Base-by-base conservation (phyloP, 37 sponge, comb jelly and placozoan species). In the Aphrocallistes beatrix region DNA sequence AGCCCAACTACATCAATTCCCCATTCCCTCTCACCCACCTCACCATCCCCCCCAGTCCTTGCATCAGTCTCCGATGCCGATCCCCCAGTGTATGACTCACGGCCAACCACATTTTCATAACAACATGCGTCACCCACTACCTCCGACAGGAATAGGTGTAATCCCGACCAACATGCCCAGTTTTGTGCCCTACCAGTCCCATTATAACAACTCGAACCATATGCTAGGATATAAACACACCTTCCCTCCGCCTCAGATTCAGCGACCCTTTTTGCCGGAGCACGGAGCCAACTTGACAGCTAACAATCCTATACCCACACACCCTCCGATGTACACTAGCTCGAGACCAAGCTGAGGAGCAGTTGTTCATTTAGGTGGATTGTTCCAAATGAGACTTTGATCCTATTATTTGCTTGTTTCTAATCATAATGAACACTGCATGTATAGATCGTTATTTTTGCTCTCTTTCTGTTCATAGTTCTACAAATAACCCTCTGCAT, bases 391-490 rank as follows among this genome's bases (percentile, higher is more conserved):
- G 75, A 60, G 75, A 60, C 75, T 60, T 60, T 60, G 75, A 60
- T 60, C 75, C 8, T 60, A 16, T 60, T 60, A 30, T 60, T 60
- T 60, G 75, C 75, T 60, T 60, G 75, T 60, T 60, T 60, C 75
- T 60, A 60, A 60, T 60, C 75, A 60, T 60, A 60, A 60, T 60
- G 75, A 60, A 60, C 75, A 8, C 75, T 60, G 75, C 75, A 60
- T 60, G 75, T 60, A 60, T 60, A 60, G 75, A 60, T 60, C 75
- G 10, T 60, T 60, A 60, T 60, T 60, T 60, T 60, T n/a, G n/a
- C n/a, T n/a, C n/a, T 19, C 75, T 60, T 30, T 60, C 75, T 60
- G 75, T 60, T 60, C 75, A 60, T 60, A 60, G 75, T 60, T 60
- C 75, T 25, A 60, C 10, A 60, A 60, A 60, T n/a, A n/a, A n/a